Evolutionary conservation across 2,113 vertebrate genomes (phyloP), one percentile per base, ranked within the genome.

Genomic region (Oostethus manadensis): DNA sequence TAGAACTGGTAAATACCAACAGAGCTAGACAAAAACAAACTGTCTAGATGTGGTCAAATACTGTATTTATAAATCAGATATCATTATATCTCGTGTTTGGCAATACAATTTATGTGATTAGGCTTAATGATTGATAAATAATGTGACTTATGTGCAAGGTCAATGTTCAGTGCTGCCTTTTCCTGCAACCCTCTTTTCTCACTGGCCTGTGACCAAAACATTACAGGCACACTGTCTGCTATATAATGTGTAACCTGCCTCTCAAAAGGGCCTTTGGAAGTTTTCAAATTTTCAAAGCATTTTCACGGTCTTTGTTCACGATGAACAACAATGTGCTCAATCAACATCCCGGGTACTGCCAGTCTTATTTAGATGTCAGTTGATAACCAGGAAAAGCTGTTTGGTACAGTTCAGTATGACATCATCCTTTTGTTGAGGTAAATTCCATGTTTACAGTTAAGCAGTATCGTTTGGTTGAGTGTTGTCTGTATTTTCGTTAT

Each of bases 41-140:
- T n/a, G 26, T 22, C 46, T 58, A 8, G 14, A 48, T 22, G 42
- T 13, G 38, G 16, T 22, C 15, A 51, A 15, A 60, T 13, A n/a
- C n/a, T n/a, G n/a, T n/a, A 38, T 20, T 40, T 40, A 55, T 6
- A 71, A 21, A 49, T 35, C 33, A 22, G 13, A 4, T 42, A 16
- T 29, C 20, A 10, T 26, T 15, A 23, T 15, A 26, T 33, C 54
- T 57, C 48, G 63, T 56, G 20, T 54, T 70, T 66, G 49, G 59
- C 26, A 58, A 13, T 42, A 14, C 38, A 42, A 56, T 60, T 61
- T 38, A 20, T 72, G 44, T 15, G 63, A 72, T 51, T 70, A 51
- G 53, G 17, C 1, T 60, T 60, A 60, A 56, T 67, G 62, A 66
- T 58, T 51, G 57, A 64, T 68, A 54, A 66, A 62, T 66, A 73